Percentiles rank a stretch among this genome's conserved stretches.
phyloP scores from a whole-genome alignment of 1,140 invertebrate species.

The Arctopsyche grandis region DNA sequence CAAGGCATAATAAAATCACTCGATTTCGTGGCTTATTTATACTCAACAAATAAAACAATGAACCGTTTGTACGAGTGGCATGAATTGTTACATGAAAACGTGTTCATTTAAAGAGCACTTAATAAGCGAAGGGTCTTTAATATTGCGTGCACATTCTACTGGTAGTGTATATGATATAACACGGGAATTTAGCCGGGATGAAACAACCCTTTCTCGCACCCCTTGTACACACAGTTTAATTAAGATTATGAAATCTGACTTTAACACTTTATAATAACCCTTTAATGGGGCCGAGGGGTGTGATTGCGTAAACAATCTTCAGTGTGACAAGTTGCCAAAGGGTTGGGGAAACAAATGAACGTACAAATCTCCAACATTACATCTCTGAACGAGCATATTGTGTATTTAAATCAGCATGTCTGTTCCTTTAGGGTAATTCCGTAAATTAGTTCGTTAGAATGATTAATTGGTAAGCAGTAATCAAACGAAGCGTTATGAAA shows the following conservation, averaged over 20 bases:
- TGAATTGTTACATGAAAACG: neutral
- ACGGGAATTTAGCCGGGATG: neutral
- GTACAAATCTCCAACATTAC: neutral
- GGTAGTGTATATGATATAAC: neutral
- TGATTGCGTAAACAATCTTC: conserved; percentile 49
- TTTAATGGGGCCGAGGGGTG: conserved; percentile 43
- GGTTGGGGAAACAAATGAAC: conserved; percentile 36
- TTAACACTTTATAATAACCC: conserved; percentile 49
- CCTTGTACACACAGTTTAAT: conserved; percentile 38
- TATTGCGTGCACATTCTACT: neutral
- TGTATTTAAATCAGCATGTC: too few relatives aligned
- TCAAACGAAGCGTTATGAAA: too few relatives aligned
- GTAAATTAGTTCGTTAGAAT: too few relatives aligned
- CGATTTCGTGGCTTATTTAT: neutral
- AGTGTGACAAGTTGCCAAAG: conserved; percentile 37
- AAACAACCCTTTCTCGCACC: conserved; percentile 35
- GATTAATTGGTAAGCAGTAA: too few relatives aligned
- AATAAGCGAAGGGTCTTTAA: neutral
- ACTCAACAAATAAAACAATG: neutral
- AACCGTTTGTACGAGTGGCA: neutral
- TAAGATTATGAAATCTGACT: conserved; percentile 51
- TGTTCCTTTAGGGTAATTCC: too few relatives aligned
- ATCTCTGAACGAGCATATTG: too few relatives aligned
- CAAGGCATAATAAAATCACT: neutral
- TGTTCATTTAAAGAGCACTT: neutral